These are phyloP conservation scores for Cerastoderma edule DNA, from an alignment of 2,888 invertebrate genomes.

Conservation along the genomic window DNA sequence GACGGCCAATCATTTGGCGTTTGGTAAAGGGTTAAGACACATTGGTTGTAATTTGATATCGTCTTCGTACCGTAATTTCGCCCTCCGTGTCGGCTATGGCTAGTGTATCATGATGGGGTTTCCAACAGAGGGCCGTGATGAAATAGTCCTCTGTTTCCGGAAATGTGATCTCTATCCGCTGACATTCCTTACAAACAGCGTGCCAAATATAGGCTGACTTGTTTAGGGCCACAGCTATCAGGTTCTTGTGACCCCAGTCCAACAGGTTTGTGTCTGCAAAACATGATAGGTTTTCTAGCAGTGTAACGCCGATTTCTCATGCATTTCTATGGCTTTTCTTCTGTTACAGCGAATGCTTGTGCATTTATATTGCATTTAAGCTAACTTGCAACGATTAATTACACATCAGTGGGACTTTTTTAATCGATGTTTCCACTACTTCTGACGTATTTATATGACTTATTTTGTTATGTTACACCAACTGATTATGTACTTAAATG, in stretches of 20 bases:
- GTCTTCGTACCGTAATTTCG: slow-evolving; percentile 58
- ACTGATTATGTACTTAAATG: too few species aligned
- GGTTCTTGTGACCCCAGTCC: slow-evolving; percentile 66
- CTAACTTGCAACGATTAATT: too few species aligned
- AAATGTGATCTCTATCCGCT: slow-evolving; percentile 46
- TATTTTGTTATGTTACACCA: too few species aligned
- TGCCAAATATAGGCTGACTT: slow-evolving; percentile 68
- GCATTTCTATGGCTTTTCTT: too few species aligned
- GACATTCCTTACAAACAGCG: slow-evolving; percentile 61
- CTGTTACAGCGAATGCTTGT: too few species aligned
- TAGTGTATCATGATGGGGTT: slow-evolving; percentile 46
- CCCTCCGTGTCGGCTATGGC: slow-evolving; percentile 66
- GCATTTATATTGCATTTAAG: too few species aligned
- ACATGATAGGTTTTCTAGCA: too few species aligned
- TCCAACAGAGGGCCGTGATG: slow-evolving; percentile 65
- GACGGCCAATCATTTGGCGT: not conserved
- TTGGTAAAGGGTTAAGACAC: not conserved
- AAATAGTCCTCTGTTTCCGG: slow-evolving; percentile 50
- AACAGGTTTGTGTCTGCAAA: slow-evolving; percentile 66
- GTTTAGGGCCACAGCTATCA: slow-evolving; percentile 64
- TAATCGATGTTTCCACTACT: too few species aligned
- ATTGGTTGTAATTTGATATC: too few species aligned
- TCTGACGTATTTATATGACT: too few species aligned
- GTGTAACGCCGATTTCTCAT: too few species aligned
- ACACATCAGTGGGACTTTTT: too few species aligned